A percentile compares a stretch with the other conserved stretches of the same genome.
phyloP scores from a whole-genome alignment of 2,797 vertebrate genomes.

The Podargus strigoides region DNA sequence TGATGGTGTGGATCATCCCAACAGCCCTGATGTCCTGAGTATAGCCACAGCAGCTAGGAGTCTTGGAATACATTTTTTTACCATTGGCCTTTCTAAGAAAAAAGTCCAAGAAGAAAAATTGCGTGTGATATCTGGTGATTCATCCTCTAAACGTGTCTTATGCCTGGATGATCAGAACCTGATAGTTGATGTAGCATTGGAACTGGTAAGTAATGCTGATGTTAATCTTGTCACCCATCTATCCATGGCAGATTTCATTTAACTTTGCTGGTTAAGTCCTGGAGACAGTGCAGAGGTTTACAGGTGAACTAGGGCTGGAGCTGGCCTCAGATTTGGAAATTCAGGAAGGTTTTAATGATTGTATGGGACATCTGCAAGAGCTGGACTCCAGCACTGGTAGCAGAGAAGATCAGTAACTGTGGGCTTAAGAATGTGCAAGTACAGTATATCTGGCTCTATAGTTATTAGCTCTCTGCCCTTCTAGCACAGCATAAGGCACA shows the following conservation, averaged over 20 bases:
- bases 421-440: neutral
- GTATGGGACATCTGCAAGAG: neutral
- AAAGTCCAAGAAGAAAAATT: constrained; percentile 79
- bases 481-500: neutral
- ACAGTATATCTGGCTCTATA: neutral
- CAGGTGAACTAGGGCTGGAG: neutral
- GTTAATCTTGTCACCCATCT: fast-evolving
- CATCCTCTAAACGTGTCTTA: constrained; percentile 73
- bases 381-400: neutral
- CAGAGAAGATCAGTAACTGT: neutral
- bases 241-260: neutral
- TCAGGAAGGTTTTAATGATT: neutral
- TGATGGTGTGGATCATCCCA: constrained; percentile 86
- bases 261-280: neutral
- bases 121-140: constrained; percentile 78
- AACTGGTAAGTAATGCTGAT: constrained; percentile 77
- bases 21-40: constrained; percentile 77
- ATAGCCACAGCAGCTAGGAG: constrained; percentile 78
- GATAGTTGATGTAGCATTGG: constrained; percentile 71
- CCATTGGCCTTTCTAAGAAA: constrained; percentile 80
- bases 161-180: constrained; percentile 80
- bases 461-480: neutral
- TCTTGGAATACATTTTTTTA: constrained; percentile 80
- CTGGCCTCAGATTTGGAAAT: neutral
- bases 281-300: neutral